These are phyloP conservation scores for Egretta garzetta DNA, from an alignment of 2,113 vertebrate genomes.

Conservation along the genomic window DNA sequence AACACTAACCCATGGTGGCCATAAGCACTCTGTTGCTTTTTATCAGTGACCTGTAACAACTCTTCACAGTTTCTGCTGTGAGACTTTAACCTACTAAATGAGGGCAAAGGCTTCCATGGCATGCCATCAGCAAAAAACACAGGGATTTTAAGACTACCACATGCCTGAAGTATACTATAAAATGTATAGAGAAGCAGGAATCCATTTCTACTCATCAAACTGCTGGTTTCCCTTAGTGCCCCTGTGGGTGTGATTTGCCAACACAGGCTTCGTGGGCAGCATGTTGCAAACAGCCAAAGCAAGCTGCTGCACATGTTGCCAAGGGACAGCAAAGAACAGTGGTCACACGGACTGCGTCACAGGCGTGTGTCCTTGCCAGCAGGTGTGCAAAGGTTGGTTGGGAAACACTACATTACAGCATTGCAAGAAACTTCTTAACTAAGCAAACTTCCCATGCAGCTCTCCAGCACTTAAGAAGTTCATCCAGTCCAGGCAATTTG, in stretches of 20 bases:
- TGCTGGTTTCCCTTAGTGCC: neutral
- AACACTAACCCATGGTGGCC: neutral
- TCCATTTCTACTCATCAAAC: neutral
- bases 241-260: neutral
- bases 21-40: neutral
- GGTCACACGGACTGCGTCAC: neutral
- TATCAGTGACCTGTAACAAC: constrained; percentile 6
- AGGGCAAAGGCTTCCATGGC: neutral
- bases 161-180: neutral
- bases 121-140: neutral
- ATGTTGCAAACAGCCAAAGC: neutral
- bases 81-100: neutral
- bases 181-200: neutral
- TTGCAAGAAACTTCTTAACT: neutral
- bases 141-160: neutral
- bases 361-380: neutral
- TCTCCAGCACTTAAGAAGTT: neutral
- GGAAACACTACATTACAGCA: neutral
- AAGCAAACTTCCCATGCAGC: neutral
- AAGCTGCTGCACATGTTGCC: neutral
- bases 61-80: neutral
- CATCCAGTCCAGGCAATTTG: neutral
- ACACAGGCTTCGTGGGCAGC: neutral
- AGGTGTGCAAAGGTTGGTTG: neutral
- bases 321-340: neutral